Conservation (phyloP, 2,888 invertebrate species). For the Pandemis heparana region DNA sequence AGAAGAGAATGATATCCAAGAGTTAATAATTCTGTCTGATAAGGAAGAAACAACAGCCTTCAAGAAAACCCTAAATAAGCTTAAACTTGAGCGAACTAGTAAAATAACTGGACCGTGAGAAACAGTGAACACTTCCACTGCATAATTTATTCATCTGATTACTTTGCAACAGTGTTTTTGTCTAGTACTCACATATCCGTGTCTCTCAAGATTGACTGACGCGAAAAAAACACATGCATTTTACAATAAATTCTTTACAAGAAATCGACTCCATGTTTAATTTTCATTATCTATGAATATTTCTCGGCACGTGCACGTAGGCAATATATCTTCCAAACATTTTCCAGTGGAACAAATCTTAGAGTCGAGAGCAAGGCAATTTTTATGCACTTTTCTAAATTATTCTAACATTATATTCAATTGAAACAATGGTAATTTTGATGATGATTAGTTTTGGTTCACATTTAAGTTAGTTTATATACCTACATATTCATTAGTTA, state of each 20-base stretch:
- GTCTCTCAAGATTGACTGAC: slow-evolving; percentile 24
- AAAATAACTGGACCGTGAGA: slow-evolving; percentile 23
- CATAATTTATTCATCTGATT: slow-evolving; percentile 13
- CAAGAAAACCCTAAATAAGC: background rate
- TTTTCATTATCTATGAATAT: background rate
- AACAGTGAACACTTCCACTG: slow-evolving; percentile 22
- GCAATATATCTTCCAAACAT: no score
- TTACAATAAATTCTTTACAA: background rate
- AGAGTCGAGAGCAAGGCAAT: no score
- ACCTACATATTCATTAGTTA: background rate
- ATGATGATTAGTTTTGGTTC: no score
- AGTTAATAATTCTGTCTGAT: no score
- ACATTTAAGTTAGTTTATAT: no score
- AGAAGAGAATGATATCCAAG: no score
- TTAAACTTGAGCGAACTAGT: background rate
- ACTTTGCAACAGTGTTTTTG: slow-evolving; percentile 13
- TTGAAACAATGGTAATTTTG: no score
- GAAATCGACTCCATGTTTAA: background rate
- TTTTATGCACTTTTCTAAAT: no score
- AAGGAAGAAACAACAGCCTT: background rate
- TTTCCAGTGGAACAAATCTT: no score
- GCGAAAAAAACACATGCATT: slow-evolving; percentile 10
- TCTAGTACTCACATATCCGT: slow-evolving; percentile 22
- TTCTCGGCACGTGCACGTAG: background rate
- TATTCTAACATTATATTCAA: no score